Evolutionary conservation across 2,797 vertebrate species (phyloP).

Genomic region (Acanthornis magna): DNA sequence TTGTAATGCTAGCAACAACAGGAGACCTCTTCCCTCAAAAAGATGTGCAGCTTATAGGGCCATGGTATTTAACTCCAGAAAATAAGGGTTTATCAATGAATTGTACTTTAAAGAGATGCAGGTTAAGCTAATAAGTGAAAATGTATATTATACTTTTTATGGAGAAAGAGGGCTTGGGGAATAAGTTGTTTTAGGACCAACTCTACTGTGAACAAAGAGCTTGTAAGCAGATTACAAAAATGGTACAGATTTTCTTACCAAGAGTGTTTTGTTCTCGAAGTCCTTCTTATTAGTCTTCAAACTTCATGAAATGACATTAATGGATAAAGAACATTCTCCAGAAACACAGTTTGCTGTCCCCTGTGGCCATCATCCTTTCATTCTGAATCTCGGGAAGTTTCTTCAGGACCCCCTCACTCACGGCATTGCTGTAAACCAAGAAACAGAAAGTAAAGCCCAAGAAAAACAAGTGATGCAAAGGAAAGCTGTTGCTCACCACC

Average conservation of each 20-base stretch:
- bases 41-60: background rate
- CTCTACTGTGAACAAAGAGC: background rate
- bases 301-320: background rate
- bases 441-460: background rate
- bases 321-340: background rate
- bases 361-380: background rate
- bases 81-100: background rate
- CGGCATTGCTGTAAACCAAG: background rate
- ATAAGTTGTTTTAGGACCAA: background rate
- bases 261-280: background rate
- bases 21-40: background rate
- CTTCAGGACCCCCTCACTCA: background rate
- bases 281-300: background rate
- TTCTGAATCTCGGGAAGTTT: background rate
- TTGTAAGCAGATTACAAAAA: background rate
- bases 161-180: background rate
- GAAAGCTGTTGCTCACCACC: background rate
- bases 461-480: background rate
- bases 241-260: background rate
- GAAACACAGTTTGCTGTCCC: background rate
- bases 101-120: background rate
- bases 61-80: background rate
- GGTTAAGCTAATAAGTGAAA: background rate
- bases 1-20: background rate
- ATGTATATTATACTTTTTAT: background rate